A percentile compares a stretch with the other conserved stretches of the same genome.
Evolutionary conservation across 2,797 vertebrate genomes (phyloP).

Genomic region (Melanotaenia maccullochi): DNA sequence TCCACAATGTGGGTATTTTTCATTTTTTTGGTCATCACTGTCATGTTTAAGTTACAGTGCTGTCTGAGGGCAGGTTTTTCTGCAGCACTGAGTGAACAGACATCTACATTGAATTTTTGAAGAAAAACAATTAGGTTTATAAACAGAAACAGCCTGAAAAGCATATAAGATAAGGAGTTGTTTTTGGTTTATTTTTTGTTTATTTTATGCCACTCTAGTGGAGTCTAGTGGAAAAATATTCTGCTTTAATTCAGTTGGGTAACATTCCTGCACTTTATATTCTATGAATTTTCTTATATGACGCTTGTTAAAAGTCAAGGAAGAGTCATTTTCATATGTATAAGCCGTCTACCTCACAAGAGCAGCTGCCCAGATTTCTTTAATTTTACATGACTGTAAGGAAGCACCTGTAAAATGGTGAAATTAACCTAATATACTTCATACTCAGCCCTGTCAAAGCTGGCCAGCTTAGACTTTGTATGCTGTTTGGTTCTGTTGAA

Average conservation of each 20-base stretch:
- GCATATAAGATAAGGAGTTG: too few relatives aligned
- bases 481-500: constrained; percentile 16
- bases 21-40: background rate
- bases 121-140: background rate
- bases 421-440: constrained; percentile 38
- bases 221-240: background rate
- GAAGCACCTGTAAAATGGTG: constrained; percentile 51
- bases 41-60: background rate
- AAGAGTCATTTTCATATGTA: background rate
- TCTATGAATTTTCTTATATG: background rate
- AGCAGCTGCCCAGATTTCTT: constrained; percentile 36
- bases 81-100: background rate
- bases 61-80: background rate
- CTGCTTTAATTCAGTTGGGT: background rate
- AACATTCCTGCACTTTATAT: background rate
- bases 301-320: constrained; percentile 2
- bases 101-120: background rate
- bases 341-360: background rate
- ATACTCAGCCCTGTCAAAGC: constrained; percentile 35
- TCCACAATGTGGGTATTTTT: background rate
- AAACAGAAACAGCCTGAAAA: background rate
- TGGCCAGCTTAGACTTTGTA: constrained; percentile 24
- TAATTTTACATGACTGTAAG: constrained; percentile 46
- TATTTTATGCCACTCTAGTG: background rate
- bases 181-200: too few relatives aligned